phyloP scores from a whole-genome alignment of 2,888 invertebrate species.

The Napeogenes inachia region DNA sequence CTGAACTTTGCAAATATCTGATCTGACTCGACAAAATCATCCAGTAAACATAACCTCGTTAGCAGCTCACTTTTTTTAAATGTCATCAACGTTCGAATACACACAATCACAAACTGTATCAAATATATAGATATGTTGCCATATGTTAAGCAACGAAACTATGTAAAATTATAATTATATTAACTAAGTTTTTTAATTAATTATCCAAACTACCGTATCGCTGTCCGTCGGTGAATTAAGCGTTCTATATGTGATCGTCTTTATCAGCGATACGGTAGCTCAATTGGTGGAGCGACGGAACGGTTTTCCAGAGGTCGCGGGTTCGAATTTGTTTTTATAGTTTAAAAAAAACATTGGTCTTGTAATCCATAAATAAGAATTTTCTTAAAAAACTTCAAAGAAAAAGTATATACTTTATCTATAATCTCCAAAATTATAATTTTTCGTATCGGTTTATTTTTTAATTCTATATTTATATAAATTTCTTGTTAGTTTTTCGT shows the following conservation, averaged over 20 bases:
- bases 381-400: conserved; percentile 79
- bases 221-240: too few species aligned
- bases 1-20: conserved; percentile 42
- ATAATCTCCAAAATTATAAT: conserved; percentile 85
- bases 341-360: conserved; percentile 82
- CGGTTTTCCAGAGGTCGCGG: too few species aligned
- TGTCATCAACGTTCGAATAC: conserved; percentile 33
- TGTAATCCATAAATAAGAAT: conserved; percentile 81
- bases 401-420: conserved; percentile 73
- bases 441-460: too few species aligned
- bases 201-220: too few species aligned
- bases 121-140: not conserved
- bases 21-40: conserved; percentile 77
- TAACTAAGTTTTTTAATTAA: too few species aligned
- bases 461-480: too few species aligned
- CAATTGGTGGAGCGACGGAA: too few species aligned
- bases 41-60: conserved; percentile 75
- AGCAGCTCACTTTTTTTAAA: conserved; percentile 32
- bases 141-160: too few species aligned
- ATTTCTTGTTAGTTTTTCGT: too few species aligned
- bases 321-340: conserved; percentile 81
- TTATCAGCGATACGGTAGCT: too few species aligned
- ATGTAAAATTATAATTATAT: too few species aligned
- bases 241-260: too few species aligned
- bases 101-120: not conserved